Evolutionary conservation across 2,888 invertebrate genomes (phyloP).

Genomic region (Cristatella mucedo): DNA sequence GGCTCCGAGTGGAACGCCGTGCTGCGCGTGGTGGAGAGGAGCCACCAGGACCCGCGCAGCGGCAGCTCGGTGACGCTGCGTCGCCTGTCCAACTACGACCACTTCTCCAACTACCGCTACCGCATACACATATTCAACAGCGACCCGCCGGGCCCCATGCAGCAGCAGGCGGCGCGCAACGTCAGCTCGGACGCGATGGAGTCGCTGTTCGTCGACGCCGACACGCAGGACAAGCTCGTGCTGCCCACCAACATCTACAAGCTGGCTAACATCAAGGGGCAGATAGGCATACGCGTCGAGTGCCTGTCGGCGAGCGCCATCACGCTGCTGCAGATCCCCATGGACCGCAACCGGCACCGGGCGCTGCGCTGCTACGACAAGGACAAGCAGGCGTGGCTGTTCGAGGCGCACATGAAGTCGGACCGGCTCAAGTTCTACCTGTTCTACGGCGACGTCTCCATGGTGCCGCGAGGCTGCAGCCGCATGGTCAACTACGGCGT

Average conservation of each 20-base stretch:
- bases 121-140: conserved; percentile 40
- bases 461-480: conserved; percentile 61
- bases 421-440: conserved; percentile 57
- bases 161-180: background rate
- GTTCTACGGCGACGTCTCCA: conserved; percentile 41
- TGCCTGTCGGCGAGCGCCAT: conserved; percentile 56
- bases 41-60: conserved; percentile 22
- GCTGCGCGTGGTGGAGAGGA: conserved; percentile 26
- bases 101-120: conserved; percentile 58
- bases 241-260: conserved; percentile 21
- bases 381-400: conserved; percentile 62
- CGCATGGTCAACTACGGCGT: conserved; percentile 37
- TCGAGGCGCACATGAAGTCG: conserved; percentile 60
- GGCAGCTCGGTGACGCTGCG: conserved; percentile 43
- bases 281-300: conserved; percentile 53
- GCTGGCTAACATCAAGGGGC: conserved; percentile 21
- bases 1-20: conserved; percentile 63
- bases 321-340: conserved; percentile 44
- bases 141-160: background rate
- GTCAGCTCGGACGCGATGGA: conserved; percentile 27
- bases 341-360: conserved; percentile 20
- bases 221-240: conserved; percentile 23
- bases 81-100: conserved; percentile 63
- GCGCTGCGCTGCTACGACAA: conserved; percentile 53
- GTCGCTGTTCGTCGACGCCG: conserved; percentile 25